These are phyloP conservation scores for Cyprinella venusta DNA, from an alignment of 2,797 vertebrate species.

Conservation along the genomic window DNA sequence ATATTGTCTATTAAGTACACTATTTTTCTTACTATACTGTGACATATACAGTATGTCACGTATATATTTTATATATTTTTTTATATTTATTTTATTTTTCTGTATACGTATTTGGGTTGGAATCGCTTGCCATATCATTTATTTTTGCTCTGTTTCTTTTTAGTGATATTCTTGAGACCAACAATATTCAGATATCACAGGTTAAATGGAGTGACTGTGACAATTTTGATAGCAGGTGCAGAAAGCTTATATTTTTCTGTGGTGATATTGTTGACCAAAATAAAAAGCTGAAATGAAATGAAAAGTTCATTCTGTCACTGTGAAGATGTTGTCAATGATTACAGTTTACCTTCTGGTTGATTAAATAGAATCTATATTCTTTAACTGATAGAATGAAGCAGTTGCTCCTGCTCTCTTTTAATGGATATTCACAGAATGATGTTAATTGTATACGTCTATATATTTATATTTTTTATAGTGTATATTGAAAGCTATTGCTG, in stretches of 20 bases:
- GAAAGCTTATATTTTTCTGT: neutral
- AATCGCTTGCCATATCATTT: neutral
- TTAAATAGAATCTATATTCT: neutral
- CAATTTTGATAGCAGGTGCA: neutral
- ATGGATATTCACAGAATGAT: too few relatives aligned
- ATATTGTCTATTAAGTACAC: too few relatives aligned
- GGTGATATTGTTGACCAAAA: neutral
- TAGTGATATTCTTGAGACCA: neutral
- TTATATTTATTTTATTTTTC: too few relatives aligned
- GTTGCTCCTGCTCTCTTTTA: too few relatives aligned
- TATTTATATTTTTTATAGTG: neutral
- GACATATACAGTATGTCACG: too few relatives aligned
- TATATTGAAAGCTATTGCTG: neutral
- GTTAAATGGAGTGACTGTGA: neutral
- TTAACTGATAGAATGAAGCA: too few relatives aligned
- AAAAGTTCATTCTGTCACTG: slow-evolving; percentile 1
- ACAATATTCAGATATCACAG: neutral
- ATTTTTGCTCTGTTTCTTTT: neutral
- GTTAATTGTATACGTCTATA: too few relatives aligned
- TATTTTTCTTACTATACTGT: too few relatives aligned
- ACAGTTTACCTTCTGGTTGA: neutral
- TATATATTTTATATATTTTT: too few relatives aligned
- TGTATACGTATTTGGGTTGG: neutral
- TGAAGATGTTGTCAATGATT: neutral
- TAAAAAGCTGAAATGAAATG: neutral